Percentiles rank a stretch among this genome's conserved stretches.
These are phyloP conservation scores for Triops longicaudatus DNA, from an alignment of 1,140 invertebrate species.

Conservation along the genomic window DNA sequence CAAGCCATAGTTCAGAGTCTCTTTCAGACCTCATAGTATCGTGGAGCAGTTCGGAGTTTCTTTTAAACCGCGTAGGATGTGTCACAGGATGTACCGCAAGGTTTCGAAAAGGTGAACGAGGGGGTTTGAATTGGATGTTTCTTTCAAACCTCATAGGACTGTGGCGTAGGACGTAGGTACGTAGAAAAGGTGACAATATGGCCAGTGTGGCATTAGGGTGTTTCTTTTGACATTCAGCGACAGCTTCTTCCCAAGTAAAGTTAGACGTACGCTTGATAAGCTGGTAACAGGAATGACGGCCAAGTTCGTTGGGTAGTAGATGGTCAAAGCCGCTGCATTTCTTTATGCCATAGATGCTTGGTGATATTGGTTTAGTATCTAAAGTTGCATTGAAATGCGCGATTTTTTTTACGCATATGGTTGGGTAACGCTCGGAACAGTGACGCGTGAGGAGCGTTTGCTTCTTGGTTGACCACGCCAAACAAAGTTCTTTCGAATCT, in stretches of 20 bases:
- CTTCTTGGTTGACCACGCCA: not conserved
- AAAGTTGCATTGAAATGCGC: not conserved
- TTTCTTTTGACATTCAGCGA: not conserved
- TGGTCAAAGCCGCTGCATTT: not conserved
- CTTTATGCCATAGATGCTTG: not conserved
- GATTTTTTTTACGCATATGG: not conserved
- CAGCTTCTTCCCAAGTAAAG: slow-evolving; percentile 5
- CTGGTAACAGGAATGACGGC: not conserved
- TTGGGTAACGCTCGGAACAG: not conserved
- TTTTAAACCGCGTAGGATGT: not conserved
- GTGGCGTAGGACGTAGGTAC: not conserved
- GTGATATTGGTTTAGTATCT: not conserved
- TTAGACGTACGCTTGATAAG: not conserved
- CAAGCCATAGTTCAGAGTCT: not conserved
- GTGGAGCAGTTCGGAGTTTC: not conserved
- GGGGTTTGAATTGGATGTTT: too few relatives aligned
- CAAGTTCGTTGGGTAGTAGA: not conserved
- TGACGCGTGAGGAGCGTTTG: not conserved
- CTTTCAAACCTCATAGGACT: not conserved
- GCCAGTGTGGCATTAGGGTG: not conserved
- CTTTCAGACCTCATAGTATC: not conserved
- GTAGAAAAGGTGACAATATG: not conserved
- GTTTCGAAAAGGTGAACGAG: too few relatives aligned
- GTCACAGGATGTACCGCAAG: not conserved
- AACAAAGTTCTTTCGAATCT: not conserved